Evolutionary conservation across 2,797 vertebrate species (phyloP).

Genomic region (Agapornis canus): DNA sequence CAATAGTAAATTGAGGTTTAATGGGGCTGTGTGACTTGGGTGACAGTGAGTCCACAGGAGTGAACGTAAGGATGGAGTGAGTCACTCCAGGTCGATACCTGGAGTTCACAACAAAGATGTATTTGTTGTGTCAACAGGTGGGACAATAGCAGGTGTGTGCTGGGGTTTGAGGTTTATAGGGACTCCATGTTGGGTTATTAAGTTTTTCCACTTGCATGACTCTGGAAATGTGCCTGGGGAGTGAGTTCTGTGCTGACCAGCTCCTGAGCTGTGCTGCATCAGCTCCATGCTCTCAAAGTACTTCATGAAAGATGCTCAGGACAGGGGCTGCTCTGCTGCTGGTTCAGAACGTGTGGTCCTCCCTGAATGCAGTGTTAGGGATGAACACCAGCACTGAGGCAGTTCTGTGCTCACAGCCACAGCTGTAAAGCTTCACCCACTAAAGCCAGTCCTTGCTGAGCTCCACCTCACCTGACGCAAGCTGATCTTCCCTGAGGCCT

Average conservation of each 20-base stretch:
- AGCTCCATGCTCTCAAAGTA: background rate
- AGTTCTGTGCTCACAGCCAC: background rate
- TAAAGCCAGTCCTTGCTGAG: background rate
- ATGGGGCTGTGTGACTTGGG: background rate
- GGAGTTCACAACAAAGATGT: background rate
- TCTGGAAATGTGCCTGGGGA: background rate
- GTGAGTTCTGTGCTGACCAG: background rate
- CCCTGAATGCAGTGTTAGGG: background rate
- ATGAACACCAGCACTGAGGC: rapidly evolving
- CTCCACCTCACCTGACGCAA: rapidly evolving
- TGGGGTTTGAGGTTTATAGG: background rate
- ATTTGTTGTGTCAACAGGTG: conserved; percentile 6
- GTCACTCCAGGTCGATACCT: background rate
- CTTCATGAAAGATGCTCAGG: background rate
- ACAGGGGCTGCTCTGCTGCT: background rate
- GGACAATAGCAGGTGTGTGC: conserved; percentile 1
- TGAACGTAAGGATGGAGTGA: background rate
- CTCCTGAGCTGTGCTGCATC: background rate
- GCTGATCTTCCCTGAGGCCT: rapidly evolving
- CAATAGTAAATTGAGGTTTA: background rate
- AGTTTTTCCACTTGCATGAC: conserved; percentile 18
- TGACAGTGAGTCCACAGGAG: background rate
- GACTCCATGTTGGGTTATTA: background rate
- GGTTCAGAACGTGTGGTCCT: rapidly evolving
- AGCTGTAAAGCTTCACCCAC: rapidly evolving